phyloP scores from a whole-genome alignment of 2,113 vertebrate species.

The Otolemur garnettii region DNA sequence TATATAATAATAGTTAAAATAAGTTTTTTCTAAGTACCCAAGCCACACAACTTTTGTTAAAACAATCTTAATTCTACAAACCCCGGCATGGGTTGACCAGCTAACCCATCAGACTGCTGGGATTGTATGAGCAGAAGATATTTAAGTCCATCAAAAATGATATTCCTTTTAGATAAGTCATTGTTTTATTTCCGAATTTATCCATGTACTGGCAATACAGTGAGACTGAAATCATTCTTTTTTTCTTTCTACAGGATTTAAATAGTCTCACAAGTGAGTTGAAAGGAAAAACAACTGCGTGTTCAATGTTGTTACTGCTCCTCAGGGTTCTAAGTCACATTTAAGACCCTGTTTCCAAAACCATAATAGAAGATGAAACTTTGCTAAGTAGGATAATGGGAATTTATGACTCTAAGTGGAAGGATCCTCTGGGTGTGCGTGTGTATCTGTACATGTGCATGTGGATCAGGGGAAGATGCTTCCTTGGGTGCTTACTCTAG shows the following conservation, averaged over 20 bases:
- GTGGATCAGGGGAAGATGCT: background rate
- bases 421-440: background rate
- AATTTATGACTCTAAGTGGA: background rate
- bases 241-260: background rate
- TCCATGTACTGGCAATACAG: background rate
- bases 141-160: background rate
- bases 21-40: background rate
- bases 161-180: background rate
- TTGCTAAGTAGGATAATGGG: slow-evolving; percentile 27
- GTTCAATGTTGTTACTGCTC: background rate
- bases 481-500: background rate
- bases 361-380: slow-evolving; percentile 20
- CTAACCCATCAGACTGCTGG: background rate
- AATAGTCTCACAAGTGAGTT: background rate
- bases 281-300: background rate
- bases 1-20: background rate
- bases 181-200: slow-evolving; percentile 13
- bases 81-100: background rate
- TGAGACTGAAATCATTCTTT: slow-evolving; percentile 2
- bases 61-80: background rate
- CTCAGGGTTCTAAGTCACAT: slow-evolving; percentile 30
- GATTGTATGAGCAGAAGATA: background rate
- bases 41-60: background rate
- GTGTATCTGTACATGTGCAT: background rate
- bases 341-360: slow-evolving; percentile 14